phyloP scores from a whole-genome alignment of 2,888 invertebrate genomes.

The Zhuqinia jingwanae region DNA sequence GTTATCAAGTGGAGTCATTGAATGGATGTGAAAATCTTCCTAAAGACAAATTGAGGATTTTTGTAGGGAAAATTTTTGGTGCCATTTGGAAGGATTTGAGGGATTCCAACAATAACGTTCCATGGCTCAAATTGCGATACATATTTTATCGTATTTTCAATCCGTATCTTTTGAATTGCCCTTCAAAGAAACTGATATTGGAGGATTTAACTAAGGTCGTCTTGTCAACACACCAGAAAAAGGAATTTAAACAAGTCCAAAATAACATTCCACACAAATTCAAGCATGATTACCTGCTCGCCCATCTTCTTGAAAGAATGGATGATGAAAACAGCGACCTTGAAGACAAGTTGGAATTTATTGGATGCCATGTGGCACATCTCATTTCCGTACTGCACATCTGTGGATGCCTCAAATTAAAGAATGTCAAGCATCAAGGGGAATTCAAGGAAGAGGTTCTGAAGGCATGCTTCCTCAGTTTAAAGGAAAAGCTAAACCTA shows the following conservation, averaged over 20 bases:
- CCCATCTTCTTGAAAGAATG: neutral
- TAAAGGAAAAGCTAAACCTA: no score
- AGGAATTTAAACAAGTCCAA: no score
- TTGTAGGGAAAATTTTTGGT: neutral
- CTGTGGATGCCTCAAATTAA: no score
- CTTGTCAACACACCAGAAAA: no score
- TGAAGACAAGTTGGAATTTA: no score
- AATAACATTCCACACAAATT: neutral
- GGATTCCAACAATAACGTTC: neutral
- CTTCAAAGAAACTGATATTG: neutral
- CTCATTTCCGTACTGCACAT: neutral
- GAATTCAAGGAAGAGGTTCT: no score
- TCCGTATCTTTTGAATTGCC: neutral
- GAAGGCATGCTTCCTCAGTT: no score
- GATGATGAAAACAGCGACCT: no score
- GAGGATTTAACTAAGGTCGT: no score
- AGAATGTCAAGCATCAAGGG: no score
- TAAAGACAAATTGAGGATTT: neutral
- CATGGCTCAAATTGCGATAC: neutral
- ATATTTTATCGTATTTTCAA: neutral
- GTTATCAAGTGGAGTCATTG: neutral
- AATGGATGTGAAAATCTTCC: neutral
- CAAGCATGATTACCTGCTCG: neutral
- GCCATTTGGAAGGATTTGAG: neutral
- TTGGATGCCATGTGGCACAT: neutral